These are phyloP conservation scores for Calliphora vicina DNA, from an alignment of 1,140 invertebrate species.

Conservation along the genomic window DNA sequence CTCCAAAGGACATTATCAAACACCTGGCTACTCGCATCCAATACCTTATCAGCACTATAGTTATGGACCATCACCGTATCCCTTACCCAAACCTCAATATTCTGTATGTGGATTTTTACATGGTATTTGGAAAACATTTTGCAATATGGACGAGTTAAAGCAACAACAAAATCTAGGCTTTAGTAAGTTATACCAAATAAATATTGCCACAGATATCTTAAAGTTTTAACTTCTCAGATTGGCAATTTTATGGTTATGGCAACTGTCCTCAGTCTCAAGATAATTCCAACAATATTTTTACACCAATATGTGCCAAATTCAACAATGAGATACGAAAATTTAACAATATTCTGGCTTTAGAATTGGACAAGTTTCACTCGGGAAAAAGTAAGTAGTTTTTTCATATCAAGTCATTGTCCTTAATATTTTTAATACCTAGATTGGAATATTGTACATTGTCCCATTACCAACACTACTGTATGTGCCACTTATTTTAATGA, in stretches of 20 bases:
- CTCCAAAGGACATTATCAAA: too few species aligned
- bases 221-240: not conserved
- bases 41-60: too few species aligned
- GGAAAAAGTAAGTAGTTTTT: conserved; percentile 1
- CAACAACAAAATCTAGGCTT: not conserved
- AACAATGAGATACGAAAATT: not conserved
- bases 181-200: not conserved
- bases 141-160: not conserved
- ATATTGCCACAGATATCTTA: not conserved
- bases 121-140: not conserved
- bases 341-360: not conserved
- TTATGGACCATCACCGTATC: too few species aligned
- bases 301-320: not conserved
- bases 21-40: too few species aligned
- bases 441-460: not conserved
- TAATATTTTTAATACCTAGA: too few species aligned
- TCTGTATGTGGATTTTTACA: not conserved
- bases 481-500: not conserved
- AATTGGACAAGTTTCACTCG: not conserved
- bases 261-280: not conserved
- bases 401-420: too few species aligned
- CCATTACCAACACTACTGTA: not conserved
- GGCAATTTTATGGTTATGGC: not conserved
- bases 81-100: not conserved
- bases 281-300: not conserved